Base-by-base conservation (phyloP, 2,797 vertebrate species). In the Chiroxiphia lanceolata region DNA sequence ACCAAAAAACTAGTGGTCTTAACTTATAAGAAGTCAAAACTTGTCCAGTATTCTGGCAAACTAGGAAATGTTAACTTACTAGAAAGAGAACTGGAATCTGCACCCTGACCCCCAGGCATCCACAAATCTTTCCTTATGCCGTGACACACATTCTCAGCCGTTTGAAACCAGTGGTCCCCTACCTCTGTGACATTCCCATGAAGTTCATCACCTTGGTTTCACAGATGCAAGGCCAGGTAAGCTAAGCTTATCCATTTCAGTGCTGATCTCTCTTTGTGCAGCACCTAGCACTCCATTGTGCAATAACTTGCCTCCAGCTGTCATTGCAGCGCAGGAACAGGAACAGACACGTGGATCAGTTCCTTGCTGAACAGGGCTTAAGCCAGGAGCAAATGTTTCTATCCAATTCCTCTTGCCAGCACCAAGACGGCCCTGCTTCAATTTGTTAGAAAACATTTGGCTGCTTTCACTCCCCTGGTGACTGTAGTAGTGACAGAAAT, bases 391-490 rank as follows among this genome's bases (percentile, higher is more conserved):
- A 92, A 53, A 6, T 56, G 26, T 92, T 74, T 89, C 36, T 71
- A 13, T 64, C n/a, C 48, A 19, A 13, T 33, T 87, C n/a, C 11
- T 34, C 64, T 64, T 79, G 64, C 29, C 53, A 89, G 74, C 17
- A 42, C 64, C 56, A 80, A 56, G 78, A 67, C 47, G 83, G 23
- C 16, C 21, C 23, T 31, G 10, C 59, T 79, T 89, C 38, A 36
- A 13, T 82, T 90, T 79, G 13, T 92, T 76, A 54, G 19, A 72
- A 15, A 67, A 6, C 29, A 60, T 89, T 85, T 92, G 75, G 40
- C 61, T 82, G 36, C 44, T 77, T 59, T 79, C 10, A 26, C 79
- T 89, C 44, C 47, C 44, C 22, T 90, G 40, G 13, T 87, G 79
- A 13, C 33, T 42, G 57, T 64, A 75, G 9, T 10, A 84, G 74